Conservation (phyloP, 2,797 vertebrate species). For the Lithobates pipiens region DNA sequence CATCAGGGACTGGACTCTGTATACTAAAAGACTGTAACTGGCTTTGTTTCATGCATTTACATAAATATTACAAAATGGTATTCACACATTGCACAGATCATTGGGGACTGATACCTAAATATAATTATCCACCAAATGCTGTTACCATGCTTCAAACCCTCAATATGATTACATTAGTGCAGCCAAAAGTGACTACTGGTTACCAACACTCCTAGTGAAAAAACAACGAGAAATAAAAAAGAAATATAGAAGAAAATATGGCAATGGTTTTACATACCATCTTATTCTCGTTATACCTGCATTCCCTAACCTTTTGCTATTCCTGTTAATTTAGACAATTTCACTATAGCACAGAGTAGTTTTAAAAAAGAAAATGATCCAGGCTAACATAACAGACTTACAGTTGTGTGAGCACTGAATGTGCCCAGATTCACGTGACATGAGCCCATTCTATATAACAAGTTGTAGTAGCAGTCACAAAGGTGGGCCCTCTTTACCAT, state of each 20-base stretch:
- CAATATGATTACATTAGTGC: no score
- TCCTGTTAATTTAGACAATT: not conserved
- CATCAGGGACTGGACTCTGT: no score
- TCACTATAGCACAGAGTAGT: not conserved
- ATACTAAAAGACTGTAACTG: no score
- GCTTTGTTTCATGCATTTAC: not conserved
- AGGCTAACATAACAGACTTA: not conserved
- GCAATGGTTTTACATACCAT: no score
- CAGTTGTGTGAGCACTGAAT: not conserved
- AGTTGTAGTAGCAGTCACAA: conserved; percentile 18
- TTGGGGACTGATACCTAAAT: not conserved
- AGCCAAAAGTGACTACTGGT: no score
- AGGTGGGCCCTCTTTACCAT: conserved; percentile 33
- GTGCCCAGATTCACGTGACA: not conserved
- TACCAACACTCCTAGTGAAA: no score
- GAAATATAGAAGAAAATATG: no score
- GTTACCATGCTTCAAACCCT: no score
- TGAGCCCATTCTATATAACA: not conserved
- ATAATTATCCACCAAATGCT: no score
- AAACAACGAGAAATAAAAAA: no score
- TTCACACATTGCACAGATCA: not conserved
- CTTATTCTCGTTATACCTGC: not conserved
- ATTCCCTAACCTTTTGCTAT: not conserved
- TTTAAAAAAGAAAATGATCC: not conserved
- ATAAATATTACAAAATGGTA: not conserved